A percentile compares a stretch with the other conserved stretches of the same genome.
phyloP scores from a whole-genome alignment of 2,797 vertebrate species.

The Dendrocincla fuliginosa region DNA sequence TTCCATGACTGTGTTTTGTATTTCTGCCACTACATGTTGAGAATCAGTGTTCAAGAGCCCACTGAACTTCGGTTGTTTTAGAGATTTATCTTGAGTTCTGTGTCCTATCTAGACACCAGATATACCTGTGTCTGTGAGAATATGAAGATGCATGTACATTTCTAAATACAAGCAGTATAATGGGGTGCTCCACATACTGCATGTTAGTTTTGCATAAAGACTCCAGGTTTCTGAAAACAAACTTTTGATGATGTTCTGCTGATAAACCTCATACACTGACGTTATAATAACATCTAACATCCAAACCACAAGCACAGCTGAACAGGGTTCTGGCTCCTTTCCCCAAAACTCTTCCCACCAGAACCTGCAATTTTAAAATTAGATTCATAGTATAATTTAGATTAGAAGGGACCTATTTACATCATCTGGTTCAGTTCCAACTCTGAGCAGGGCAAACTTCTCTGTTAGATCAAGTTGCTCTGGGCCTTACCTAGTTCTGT shows the following conservation, averaged over 20 bases:
- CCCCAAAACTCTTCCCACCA: background rate
- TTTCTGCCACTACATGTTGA: background rate
- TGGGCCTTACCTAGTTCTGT: background rate
- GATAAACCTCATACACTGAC: background rate
- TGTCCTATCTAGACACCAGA: background rate
- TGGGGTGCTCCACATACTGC: background rate
- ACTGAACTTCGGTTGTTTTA: background rate
- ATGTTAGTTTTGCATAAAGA: background rate
- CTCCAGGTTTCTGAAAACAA: background rate
- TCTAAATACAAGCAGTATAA: background rate
- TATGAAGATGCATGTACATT: background rate
- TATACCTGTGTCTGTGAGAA: background rate
- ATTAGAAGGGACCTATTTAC: background rate
- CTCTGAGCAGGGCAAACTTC: background rate
- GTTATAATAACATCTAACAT: background rate
- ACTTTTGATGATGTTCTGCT: background rate
- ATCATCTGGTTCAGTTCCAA: background rate
- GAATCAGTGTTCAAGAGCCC: background rate
- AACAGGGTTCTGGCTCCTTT: background rate
- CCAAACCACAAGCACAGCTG: background rate
- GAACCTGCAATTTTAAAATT: background rate
- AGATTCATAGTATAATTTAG: background rate
- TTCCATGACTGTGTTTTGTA: background rate
- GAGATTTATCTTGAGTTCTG: background rate
- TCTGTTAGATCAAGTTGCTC: background rate